A percentile compares a stretch with the other conserved stretches of the same genome.
Evolutionary conservation across 2,113 vertebrate species (phyloP).

Genomic region (Motacilla tschutschensis): DNA sequence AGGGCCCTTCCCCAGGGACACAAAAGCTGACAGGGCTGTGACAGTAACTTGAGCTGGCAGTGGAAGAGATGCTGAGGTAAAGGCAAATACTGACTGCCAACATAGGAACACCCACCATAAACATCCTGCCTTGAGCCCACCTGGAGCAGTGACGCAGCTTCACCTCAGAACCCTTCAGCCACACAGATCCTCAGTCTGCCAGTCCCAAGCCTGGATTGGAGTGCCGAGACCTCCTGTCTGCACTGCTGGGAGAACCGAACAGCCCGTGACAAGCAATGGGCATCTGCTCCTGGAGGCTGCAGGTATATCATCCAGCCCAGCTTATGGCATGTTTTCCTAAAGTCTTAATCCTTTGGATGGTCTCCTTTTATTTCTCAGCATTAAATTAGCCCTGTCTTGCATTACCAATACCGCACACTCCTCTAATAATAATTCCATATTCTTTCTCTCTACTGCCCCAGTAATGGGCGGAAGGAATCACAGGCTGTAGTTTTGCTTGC

Average conservation of each 20-base stretch:
- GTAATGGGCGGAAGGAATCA: not conserved
- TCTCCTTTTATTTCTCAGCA: not conserved
- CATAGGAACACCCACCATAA: not conserved
- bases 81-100: not conserved
- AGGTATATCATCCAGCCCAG: not conserved
- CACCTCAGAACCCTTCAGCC: not conserved
- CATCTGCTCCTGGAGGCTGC: not conserved
- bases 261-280: not conserved
- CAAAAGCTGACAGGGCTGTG: not conserved
- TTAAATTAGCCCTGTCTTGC: not conserved
- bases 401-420: not conserved
- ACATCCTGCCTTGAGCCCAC: accelerated
- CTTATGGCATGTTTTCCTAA: not conserved
- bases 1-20: not conserved
- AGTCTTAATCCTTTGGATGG: not conserved
- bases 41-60: not conserved
- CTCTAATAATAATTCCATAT: not conserved
- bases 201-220: not conserved
- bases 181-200: not conserved
- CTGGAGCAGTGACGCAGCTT: not conserved
- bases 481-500: not conserved
- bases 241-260: not conserved
- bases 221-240: not conserved
- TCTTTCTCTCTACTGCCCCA: not conserved
- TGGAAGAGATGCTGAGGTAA: not conserved